Base-by-base conservation (phyloP, 2,797 vertebrate species). In the Protonibea diacanthus region DNA sequence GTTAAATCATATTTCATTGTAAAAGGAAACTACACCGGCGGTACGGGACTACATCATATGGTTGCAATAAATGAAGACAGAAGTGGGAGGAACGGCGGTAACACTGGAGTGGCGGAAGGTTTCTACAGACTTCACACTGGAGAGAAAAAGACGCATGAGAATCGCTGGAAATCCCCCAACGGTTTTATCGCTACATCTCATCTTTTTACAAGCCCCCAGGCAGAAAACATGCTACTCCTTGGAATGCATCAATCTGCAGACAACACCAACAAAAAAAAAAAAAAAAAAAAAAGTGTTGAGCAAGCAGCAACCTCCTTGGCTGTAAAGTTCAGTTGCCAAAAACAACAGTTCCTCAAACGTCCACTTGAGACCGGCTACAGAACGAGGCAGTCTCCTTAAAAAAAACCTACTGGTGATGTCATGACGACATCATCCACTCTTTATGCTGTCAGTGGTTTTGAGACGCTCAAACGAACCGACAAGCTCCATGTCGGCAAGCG, bases 1-100 rank as follows among this genome's bases (percentile, higher is more conserved):
- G 57, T 86, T 82, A 55, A 83, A 76, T 82, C 82, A 27, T 6
- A 14, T 70, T 82, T 73, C 47, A 74, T 64, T 60, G 55, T 44
- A 75, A 62, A 76, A 76, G 55, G 27, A 84, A 40, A 84, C 14
- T 38, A 25, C 10, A 51, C 6, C 12, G 2, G 25, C 48, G 29
- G 51, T 58, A 62, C 42, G 10, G 38, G 17, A 49, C 55, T 2
- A 0, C 51, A 45, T 77, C 47, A 51, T 48, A 40, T 9, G 48
- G 71, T 64, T 49, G 1, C 33, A 49, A 21, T 53, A 45, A 63
- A 58, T 52, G 52, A 63, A 64, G 76, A 64, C 18, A 38, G 49
- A 44, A 25, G 13, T 13, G 8, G 42, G 17, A 40, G 59, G 13
- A 47, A 18, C 23, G 45, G 8, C 12, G 8, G 45, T 21, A 5